phyloP scores from a whole-genome alignment of 2,888 invertebrate genomes.

The Gerris lacustris region DNA sequence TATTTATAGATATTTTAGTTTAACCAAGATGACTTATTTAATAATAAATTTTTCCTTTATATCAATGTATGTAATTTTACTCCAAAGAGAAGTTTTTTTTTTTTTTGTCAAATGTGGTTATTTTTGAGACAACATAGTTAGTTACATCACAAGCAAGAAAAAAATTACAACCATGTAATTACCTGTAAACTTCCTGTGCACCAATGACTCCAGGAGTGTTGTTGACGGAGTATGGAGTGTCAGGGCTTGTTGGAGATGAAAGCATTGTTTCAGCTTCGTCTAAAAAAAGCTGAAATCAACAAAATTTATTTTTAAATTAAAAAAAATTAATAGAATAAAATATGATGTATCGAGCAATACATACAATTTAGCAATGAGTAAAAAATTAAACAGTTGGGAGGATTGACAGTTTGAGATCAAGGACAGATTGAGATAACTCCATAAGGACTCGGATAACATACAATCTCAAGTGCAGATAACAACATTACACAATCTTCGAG shows the following conservation, averaged over 20 bases:
- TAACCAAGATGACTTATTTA: too few species aligned
- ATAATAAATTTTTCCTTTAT: too few species aligned
- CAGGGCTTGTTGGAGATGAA: constrained; percentile 61
- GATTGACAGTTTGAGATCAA: too few species aligned
- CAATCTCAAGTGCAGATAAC: too few species aligned
- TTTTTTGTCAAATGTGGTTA: too few species aligned
- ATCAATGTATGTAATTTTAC: too few species aligned
- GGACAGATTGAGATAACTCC: too few species aligned
- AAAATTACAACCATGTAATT: constrained; percentile 13
- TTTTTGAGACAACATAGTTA: too few species aligned
- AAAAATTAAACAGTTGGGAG: background rate
- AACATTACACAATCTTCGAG: background rate
- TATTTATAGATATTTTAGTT: too few species aligned
- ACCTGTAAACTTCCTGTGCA: constrained; percentile 93
- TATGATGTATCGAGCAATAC: background rate
- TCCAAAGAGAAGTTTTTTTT: too few species aligned
- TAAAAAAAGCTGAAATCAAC: constrained; percentile 53
- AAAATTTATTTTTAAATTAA: constrained; percentile 1
- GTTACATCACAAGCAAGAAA: too few species aligned
- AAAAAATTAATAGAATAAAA: constrained; percentile 6
- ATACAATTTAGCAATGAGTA: background rate
- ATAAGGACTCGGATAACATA: too few species aligned
- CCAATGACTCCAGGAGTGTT: constrained; percentile 94
- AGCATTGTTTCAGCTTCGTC: constrained; percentile 68
- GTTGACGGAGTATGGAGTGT: constrained; percentile 42